These are phyloP conservation scores for Drymodes brunneopygia DNA, from an alignment of 2,113 vertebrate genomes.

Conservation along the genomic window DNA sequence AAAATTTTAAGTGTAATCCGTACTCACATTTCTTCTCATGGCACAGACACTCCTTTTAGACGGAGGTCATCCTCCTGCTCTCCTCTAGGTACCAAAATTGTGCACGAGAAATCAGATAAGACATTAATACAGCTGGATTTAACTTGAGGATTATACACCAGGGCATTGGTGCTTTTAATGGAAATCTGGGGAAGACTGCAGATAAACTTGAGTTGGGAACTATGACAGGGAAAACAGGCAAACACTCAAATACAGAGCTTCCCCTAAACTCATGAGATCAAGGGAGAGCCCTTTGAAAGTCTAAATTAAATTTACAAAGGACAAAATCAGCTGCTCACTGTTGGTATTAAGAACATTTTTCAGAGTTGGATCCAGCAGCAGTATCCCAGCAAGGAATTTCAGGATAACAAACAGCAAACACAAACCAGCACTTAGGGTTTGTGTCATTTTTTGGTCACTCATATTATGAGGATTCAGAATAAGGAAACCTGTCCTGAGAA, in stretches of 20 bases:
- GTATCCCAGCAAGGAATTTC: not conserved
- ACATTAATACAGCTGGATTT: not conserved
- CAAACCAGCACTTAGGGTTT: not conserved
- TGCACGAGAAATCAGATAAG: not conserved
- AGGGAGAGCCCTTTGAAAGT: not conserved
- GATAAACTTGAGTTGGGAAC: not conserved
- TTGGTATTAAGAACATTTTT: not conserved
- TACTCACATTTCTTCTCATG: not conserved
- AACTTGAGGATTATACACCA: not conserved
- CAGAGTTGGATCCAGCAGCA: not conserved
- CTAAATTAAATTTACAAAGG: not conserved
- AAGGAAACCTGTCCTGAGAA: not conserved
- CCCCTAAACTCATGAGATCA: not conserved
- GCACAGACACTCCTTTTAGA: not conserved
- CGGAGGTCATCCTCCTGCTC: not conserved
- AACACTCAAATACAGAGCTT: not conserved
- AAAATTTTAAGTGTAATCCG: not conserved
- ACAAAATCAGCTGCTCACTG: not conserved
- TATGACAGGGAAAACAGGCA: not conserved
- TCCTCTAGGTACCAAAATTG: not conserved
- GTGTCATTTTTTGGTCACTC: fast-evolving
- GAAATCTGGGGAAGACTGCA: not conserved
- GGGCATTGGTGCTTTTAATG: not conserved
- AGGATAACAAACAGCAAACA: not conserved
- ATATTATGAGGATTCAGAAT: not conserved